A percentile compares a stretch with the other conserved stretches of the same genome.
These are phyloP conservation scores for Nematostella vectensis DNA, from an alignment of 92 coral and sea anemone genomes.

Conservation along the genomic window DNA sequence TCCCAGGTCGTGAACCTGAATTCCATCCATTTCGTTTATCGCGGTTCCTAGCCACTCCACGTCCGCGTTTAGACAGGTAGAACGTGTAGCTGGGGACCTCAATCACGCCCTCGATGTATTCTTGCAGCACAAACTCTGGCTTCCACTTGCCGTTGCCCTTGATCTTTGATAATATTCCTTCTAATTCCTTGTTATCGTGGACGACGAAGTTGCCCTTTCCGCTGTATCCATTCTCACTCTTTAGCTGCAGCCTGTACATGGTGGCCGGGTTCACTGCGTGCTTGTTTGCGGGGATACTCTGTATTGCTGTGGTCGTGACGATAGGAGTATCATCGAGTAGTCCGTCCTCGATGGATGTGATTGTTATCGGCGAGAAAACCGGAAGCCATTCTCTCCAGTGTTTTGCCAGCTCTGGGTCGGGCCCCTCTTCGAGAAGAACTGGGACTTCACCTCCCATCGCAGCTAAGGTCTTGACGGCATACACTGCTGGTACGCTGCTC, in stretches of 20 bases:
- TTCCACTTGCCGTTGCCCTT: constrained; percentile 17
- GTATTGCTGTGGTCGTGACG: constrained; percentile 12
- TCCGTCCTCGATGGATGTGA: constrained; percentile 25
- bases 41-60: constrained; percentile 37
- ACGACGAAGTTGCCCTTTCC: constrained; percentile 26
- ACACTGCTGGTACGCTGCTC: no score
- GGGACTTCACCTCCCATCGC: constrained; percentile 32
- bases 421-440: constrained; percentile 15
- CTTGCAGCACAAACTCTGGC: constrained; percentile 17
- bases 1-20: constrained; percentile 25
- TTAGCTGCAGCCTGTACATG: constrained; percentile 12
- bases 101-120: constrained; percentile 15
- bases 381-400: constrained; percentile 34
- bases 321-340: constrained; percentile 16
- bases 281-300: constrained; percentile 16
- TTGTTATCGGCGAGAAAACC: constrained; percentile 18
- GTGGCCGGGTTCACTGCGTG: constrained; percentile 16
- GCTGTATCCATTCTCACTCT: constrained; percentile 13
- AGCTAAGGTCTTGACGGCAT: no score
- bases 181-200: constrained; percentile 19
- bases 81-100: constrained; percentile 30
- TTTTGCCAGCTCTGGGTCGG: constrained; percentile 7
- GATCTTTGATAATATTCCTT: constrained; percentile 4
- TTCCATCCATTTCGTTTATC: constrained; percentile 7
- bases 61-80: constrained; percentile 28